These are phyloP conservation scores for Rugalucina vietnamica DNA, from an alignment of 2,888 invertebrate genomes.

Conservation along the genomic window DNA sequence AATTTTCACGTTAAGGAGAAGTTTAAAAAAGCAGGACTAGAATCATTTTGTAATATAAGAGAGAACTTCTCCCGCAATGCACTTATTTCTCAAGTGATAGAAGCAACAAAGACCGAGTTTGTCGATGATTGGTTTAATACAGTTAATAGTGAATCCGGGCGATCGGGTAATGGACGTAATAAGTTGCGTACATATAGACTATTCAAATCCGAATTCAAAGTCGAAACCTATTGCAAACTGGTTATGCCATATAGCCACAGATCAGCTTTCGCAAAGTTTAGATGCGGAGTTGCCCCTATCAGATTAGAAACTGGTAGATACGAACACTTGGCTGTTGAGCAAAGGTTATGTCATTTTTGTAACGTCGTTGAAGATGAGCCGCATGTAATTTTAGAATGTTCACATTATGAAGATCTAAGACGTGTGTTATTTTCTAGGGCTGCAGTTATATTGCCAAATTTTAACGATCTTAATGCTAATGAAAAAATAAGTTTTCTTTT, in stretches of 20 bases:
- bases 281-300: constrained; percentile 24
- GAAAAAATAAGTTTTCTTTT: neutral
- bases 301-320: constrained; percentile 16
- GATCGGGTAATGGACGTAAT: neutral
- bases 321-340: neutral
- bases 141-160: neutral
- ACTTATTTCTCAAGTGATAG: too few species aligned
- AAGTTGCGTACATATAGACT: constrained; percentile 8
- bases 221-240: constrained; percentile 12
- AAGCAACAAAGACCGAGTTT: too few species aligned
- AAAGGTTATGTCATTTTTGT: constrained; percentile 8
- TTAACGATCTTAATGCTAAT: neutral
- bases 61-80: too few species aligned
- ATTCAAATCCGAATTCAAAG: neutral
- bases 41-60: neutral
- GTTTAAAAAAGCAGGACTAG: neutral
- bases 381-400: constrained; percentile 22
- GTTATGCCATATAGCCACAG: neutral
- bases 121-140: neutral
- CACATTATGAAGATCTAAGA: constrained; percentile 1
- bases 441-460: neutral
- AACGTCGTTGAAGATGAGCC: constrained; percentile 22
- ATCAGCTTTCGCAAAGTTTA: constrained; percentile 20
- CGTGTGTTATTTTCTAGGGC: neutral
- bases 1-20: neutral